phyloP scores from a whole-genome alignment of 2,113 vertebrate species.

The Urocitellus parryii region DNA sequence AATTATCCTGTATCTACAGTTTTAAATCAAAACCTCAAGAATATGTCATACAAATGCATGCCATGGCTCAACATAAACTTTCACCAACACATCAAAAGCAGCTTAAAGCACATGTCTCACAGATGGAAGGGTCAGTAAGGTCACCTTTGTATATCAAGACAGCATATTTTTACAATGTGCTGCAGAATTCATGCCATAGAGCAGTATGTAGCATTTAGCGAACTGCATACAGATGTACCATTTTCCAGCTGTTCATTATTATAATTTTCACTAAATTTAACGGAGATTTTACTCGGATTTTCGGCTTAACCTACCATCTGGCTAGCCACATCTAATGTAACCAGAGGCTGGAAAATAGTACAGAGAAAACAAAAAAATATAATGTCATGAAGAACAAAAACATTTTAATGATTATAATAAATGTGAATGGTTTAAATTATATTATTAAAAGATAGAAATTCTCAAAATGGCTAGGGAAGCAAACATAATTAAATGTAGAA shows the following conservation, averaged over 20 bases:
- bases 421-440: conserved; percentile 59
- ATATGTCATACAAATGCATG: conserved; percentile 29
- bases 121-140: conserved; percentile 49
- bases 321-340: neutral
- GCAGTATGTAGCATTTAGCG: neutral
- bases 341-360: neutral
- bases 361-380: neutral
- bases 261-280: conserved; percentile 48
- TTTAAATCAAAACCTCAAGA: conserved; percentile 30
- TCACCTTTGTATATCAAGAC: conserved; percentile 14
- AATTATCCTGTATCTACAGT: neutral
- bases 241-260: conserved; percentile 48
- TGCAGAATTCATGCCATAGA: conserved; percentile 22
- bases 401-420: conserved; percentile 45
- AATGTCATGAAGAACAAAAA: conserved; percentile 14
- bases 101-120: conserved; percentile 8
- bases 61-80: neutral
- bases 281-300: conserved; percentile 38
- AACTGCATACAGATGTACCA: conserved; percentile 5
- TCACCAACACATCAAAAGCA: conserved; percentile 49
- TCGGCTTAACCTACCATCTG: neutral
- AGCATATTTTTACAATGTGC: conserved; percentile 57
- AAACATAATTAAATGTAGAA: neutral
- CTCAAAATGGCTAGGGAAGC: neutral
- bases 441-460: conserved; percentile 13